Evolutionary conservation across 2,888 invertebrate species (phyloP), one percentile per base, ranked within the genome.

Genomic region (Brenthis ino): DNA sequence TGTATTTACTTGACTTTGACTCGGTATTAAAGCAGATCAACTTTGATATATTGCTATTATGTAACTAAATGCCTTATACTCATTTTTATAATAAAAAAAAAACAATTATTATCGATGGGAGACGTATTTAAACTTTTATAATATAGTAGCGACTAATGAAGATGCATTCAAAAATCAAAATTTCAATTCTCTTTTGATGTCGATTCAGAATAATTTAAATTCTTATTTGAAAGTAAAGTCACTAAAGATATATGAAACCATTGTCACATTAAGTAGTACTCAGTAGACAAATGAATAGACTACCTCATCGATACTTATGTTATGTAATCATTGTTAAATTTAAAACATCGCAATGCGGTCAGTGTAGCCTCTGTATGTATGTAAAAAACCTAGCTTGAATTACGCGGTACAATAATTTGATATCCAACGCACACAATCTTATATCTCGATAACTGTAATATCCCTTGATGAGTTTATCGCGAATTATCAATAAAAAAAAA

Each of bases 311-410:
- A 11, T 43, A 43, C 37, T 8, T 37, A 37, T 37, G 37, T 43
- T 43, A 43, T 11, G 37, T 43, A 43, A 43, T 11, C 37, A 16
- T 53, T 51, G 43, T 58, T 60, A 48, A 60, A 53, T 48, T 66
- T 66, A 48, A 51, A 67, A 50, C 55, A 61, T 61, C 47, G 48
- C 55, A 54, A 60, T 66, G 66, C 60, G 66, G 66, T 60, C 58
- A 54, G 28, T 13, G 33, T 65, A 24, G 20, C 20, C 11, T 43
- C 37, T 43, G 11, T 8, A 43, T 37, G 5, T 28, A 28, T 37
- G 6, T 43, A 8, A 11, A 37, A 37, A 28, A 54, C 20, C 47
- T 54, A 55, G 54, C n/a, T 61, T 28, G 20, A 48, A 33, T 67
- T 67, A 61, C 56, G 37, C 5, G 14, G 13, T 55, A 55, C 20